A percentile compares a stretch with the other conserved stretches of the same genome.
phyloP scores from a whole-genome alignment of 2,888 invertebrate genomes.

The Folsomia manolachei region DNA sequence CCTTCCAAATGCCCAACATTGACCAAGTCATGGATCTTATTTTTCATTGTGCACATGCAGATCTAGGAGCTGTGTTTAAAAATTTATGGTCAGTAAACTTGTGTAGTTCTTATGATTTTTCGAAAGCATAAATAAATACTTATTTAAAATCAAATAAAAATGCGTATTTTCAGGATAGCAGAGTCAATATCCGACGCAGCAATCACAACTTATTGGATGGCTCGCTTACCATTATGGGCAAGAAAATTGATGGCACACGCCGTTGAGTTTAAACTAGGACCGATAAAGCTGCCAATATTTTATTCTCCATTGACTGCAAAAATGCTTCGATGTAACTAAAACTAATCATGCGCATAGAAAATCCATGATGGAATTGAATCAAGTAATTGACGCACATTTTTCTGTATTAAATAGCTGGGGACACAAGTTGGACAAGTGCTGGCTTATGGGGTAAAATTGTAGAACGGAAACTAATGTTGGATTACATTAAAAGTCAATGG shows the following conservation, averaged over 20 bases:
- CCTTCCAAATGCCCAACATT: slow-evolving; percentile 41
- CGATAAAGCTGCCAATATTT: slow-evolving; percentile 26
- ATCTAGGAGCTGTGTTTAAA: slow-evolving; percentile 34
- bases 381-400: neutral
- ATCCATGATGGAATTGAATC: neutral
- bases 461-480: slow-evolving; percentile 26
- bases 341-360: neutral
- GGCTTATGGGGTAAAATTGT: slow-evolving; percentile 25
- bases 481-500: slow-evolving; percentile 27
- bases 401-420: slow-evolving; percentile 26
- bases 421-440: slow-evolving; percentile 3
- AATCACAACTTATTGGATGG: slow-evolving; percentile 26
- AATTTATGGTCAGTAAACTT: slow-evolving; percentile 27
- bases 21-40: slow-evolving; percentile 27
- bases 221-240: slow-evolving; percentile 13
- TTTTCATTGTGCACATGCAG: slow-evolving; percentile 32
- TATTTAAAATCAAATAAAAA: slow-evolving; percentile 13
- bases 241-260: slow-evolving; percentile 11
- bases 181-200: slow-evolving; percentile 27
- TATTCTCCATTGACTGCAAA: slow-evolving; percentile 26
- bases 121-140: neutral
- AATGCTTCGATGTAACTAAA: slow-evolving; percentile 25
- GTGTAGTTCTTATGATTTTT: neutral
- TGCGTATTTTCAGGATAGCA: slow-evolving; percentile 20
- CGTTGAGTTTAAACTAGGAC: slow-evolving; percentile 10